These are phyloP conservation scores for Conistra vaccinii DNA, from an alignment of 2,888 invertebrate species.

Conservation along the genomic window DNA sequence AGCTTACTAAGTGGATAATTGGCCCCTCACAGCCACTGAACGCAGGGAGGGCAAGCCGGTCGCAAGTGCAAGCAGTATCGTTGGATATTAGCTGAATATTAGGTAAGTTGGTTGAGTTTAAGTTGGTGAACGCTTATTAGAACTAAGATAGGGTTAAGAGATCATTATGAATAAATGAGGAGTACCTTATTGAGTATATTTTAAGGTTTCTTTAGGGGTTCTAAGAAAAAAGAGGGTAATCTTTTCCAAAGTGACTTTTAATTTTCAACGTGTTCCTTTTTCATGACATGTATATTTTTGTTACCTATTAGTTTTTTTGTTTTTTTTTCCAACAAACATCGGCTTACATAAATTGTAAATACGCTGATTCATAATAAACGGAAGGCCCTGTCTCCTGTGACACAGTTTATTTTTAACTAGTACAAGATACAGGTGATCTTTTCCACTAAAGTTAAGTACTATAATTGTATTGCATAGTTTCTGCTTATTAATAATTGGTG, in stretches of 20 bases:
- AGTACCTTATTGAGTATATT: not conserved
- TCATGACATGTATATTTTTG: too few relatives aligned
- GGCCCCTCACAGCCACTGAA: slow-evolving; percentile 49
- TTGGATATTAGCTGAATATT: slow-evolving; percentile 46
- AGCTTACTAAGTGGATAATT: slow-evolving; percentile 62
- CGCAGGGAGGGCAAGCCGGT: slow-evolving; percentile 40
- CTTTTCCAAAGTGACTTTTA: not conserved
- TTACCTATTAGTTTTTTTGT: too few relatives aligned
- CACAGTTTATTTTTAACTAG: too few relatives aligned
- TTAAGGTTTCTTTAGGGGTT: not conserved
- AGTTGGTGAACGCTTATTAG: not conserved
- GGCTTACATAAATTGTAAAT: too few relatives aligned
- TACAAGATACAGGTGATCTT: too few relatives aligned
- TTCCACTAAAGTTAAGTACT: too few relatives aligned
- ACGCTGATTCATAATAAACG: too few relatives aligned
- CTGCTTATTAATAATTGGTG: too few relatives aligned
- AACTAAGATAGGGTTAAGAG: not conserved
- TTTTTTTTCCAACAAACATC: too few relatives aligned
- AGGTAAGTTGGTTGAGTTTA: slow-evolving; percentile 42
- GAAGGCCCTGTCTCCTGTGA: too few relatives aligned
- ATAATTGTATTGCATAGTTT: too few relatives aligned
- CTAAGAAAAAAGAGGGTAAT: not conserved
- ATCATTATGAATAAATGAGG: not conserved
- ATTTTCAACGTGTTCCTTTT: too few relatives aligned
- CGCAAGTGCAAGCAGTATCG: slow-evolving; percentile 50